Evolutionary conservation across 2,888 invertebrate genomes (phyloP).

Genomic region (Ypsolopha scabrella): DNA sequence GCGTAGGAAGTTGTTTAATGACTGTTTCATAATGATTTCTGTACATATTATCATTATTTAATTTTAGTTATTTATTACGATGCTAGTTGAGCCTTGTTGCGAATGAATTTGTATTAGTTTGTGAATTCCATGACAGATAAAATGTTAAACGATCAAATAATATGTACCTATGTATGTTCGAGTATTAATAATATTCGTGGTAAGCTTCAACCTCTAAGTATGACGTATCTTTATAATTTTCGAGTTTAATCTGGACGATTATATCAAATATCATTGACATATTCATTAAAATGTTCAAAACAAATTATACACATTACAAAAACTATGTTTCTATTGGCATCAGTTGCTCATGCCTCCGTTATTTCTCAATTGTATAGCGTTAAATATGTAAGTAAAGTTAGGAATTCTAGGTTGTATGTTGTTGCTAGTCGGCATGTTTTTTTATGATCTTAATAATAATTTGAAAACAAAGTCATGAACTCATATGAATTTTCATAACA

Average conservation of each 20-base stretch:
- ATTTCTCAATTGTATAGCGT: not conserved
- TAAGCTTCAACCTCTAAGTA: no score
- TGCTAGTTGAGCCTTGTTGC: slow-evolving; percentile 48
- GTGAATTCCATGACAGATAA: no score
- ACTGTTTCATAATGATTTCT: slow-evolving; percentile 11
- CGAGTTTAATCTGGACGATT: no score
- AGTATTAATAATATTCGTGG: no score
- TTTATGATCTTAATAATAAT: slow-evolving; percentile 11
- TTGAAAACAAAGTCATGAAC: not conserved
- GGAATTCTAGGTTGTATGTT: slow-evolving; percentile 4
- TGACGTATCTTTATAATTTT: no score
- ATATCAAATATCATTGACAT: no score
- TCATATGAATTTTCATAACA: slow-evolving; percentile 14
- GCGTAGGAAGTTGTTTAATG: slow-evolving; percentile 39
- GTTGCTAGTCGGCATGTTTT: slow-evolving; percentile 31
- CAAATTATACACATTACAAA: no score
- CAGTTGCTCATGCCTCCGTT: not conserved
- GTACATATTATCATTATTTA: slow-evolving; percentile 48
- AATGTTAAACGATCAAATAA: not conserved
- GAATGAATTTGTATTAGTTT: not conserved
- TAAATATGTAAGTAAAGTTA: not conserved
- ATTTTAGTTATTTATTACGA: slow-evolving; percentile 60
- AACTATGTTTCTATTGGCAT: no score
- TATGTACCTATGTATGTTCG: not conserved
- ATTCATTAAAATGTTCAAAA: no score